Percentiles rank a stretch among this genome's conserved stretches.
Conservation (phyloP, 2,888 invertebrate genomes). For the Platerodrilus igneus region DNA sequence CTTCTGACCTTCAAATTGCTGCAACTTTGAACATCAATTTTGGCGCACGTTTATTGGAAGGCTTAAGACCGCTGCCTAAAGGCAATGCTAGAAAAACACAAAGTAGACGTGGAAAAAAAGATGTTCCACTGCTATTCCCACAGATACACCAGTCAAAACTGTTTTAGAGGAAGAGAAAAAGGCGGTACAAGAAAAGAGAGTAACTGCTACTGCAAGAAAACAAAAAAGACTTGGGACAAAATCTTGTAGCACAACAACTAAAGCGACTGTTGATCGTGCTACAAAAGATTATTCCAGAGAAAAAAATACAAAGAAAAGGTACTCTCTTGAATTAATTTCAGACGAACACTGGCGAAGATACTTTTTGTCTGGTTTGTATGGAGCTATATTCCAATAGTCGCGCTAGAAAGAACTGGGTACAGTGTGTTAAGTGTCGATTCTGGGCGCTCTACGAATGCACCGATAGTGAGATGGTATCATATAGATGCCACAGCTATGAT, state of each 20-base stretch:
- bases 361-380: slow-evolving; percentile 2
- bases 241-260: slow-evolving; percentile 2
- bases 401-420: background rate
- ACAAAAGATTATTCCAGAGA: background rate
- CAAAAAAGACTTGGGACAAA: background rate
- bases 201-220: too few species aligned
- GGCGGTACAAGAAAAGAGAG: slow-evolving; percentile 1
- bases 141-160: slow-evolving; percentile 4
- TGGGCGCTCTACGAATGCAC: slow-evolving; percentile 2
- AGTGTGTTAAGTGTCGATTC: background rate
- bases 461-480: background rate
- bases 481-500: slow-evolving; percentile 1
- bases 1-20: too few species aligned
- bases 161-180: slow-evolving; percentile 5
- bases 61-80: too few species aligned
- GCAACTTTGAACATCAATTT: too few species aligned
- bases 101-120: slow-evolving; percentile 3
- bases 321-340: slow-evolving; percentile 2
- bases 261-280: slow-evolving; percentile 5
- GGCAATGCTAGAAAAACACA: slow-evolving; percentile 2
- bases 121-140: slow-evolving; percentile 5
- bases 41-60: too few species aligned
- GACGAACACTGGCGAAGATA: slow-evolving; percentile 1
- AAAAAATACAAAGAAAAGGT: slow-evolving; percentile 1
- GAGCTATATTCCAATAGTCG: slow-evolving; percentile 1